A percentile compares a stretch with the other conserved stretches of the same genome.
phyloP scores from a whole-genome alignment of 2,113 vertebrate species.

The Redunca redunca region DNA sequence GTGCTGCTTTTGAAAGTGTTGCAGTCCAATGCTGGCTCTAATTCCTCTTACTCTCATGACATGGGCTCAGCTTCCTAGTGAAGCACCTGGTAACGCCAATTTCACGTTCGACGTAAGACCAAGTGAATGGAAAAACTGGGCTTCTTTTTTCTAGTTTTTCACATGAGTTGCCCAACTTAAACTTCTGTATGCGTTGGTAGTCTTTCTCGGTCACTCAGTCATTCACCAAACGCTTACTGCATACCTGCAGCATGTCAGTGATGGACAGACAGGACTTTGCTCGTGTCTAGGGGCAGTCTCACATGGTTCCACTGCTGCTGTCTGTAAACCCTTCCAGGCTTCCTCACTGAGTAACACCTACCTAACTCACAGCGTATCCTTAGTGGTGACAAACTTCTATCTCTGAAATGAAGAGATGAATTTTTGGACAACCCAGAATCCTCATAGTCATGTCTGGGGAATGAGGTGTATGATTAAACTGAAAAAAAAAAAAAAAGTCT shows the following conservation, averaged over 20 bases:
- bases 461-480: neutral
- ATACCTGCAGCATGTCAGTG: neutral
- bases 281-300: neutral
- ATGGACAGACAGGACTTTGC: neutral
- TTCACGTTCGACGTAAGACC: neutral
- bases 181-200: neutral
- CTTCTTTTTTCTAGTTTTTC: neutral
- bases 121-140: neutral
- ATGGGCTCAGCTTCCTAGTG: neutral
- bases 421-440: neutral
- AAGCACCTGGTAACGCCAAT: neutral
- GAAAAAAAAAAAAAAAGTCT: neutral
- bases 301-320: too few species aligned
- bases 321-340: neutral
- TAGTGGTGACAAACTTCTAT: neutral
- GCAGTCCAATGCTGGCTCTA: neutral
- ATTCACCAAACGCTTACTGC: neutral
- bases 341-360: neutral
- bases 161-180: neutral
- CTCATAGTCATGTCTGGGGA: neutral
- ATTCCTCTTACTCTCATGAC: neutral
- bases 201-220: neutral
- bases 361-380: neutral
- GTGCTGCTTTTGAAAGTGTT: neutral
- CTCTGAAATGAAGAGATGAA: neutral